A percentile compares a stretch with the other conserved stretches of the same genome.
These are phyloP conservation scores for Thysanoteuthis rhombus DNA, from an alignment of 2,888 invertebrate genomes.

Conservation along the genomic window DNA sequence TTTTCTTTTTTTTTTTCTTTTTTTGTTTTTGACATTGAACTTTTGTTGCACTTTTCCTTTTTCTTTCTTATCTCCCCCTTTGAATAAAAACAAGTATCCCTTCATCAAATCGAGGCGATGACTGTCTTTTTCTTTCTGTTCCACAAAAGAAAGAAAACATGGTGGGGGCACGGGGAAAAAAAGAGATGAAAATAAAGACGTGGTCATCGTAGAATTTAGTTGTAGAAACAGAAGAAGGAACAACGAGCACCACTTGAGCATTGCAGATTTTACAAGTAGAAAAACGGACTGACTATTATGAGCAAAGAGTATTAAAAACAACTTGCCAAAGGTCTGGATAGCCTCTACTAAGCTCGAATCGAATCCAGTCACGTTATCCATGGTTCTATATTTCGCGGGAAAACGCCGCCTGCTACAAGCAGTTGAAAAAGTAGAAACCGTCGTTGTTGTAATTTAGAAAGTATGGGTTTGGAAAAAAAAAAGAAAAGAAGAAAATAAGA, in stretches of 20 bases:
- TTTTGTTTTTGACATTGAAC: too few relatives aligned
- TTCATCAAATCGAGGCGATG: too few relatives aligned
- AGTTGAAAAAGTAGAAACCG: neutral
- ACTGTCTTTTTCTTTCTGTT: neutral
- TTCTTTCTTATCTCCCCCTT: too few relatives aligned
- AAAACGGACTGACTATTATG: neutral
- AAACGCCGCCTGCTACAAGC: neutral
- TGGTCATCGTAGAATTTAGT: neutral
- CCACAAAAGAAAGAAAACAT: neutral
- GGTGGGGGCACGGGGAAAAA: neutral
- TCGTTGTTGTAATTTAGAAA: neutral
- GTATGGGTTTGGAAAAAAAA: neutral
- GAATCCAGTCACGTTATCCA: neutral
- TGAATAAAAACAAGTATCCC: too few relatives aligned
- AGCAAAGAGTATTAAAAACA: neutral
- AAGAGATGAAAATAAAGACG: neutral
- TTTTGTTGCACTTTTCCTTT: too few relatives aligned
- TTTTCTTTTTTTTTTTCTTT: neutral
- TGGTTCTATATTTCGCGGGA: neutral
- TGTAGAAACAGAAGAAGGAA: neutral
- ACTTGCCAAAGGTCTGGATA: neutral
- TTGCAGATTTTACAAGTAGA: neutral
- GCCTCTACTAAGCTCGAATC: neutral
- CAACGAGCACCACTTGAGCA: neutral
- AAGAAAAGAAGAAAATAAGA: neutral